phyloP scores from a whole-genome alignment of 1,140 invertebrate species.

The Patella vulgata region DNA sequence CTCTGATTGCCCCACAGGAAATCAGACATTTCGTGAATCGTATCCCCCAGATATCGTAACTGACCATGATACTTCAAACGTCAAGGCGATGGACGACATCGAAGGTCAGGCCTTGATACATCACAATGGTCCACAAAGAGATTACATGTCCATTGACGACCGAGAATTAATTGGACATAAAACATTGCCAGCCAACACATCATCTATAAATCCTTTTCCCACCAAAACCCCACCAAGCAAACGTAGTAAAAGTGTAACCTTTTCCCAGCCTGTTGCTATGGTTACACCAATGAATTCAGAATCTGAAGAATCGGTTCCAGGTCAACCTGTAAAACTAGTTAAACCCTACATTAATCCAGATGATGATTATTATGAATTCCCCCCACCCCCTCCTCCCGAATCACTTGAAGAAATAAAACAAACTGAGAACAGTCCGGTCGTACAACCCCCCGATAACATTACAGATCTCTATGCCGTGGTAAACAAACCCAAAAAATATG shows the following conservation, averaged over 20 bases:
- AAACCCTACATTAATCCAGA: background rate
- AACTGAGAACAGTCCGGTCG: constrained; percentile 30
- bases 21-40: constrained; percentile 37
- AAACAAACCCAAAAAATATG: background rate
- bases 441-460: constrained; percentile 17
- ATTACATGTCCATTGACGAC: background rate
- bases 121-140: constrained; percentile 22
- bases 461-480: background rate
- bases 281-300: constrained; percentile 56
- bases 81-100: background rate
- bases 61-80: constrained; percentile 5
- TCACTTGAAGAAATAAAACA: constrained; percentile 21
- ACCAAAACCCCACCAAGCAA: constrained; percentile 30
- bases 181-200: constrained; percentile 26
- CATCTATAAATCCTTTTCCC: constrained; percentile 23
- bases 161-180: constrained; percentile 28
- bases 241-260: constrained; percentile 55
- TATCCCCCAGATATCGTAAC: constrained; percentile 30
- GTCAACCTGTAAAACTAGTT: background rate
- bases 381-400: constrained; percentile 1
- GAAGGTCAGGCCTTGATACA: constrained; percentile 5
- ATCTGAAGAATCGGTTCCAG: constrained; percentile 48
- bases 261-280: constrained; percentile 57
- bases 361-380: background rate
- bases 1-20: constrained; percentile 37